Evolutionary conservation across 2,888 invertebrate species (phyloP), one percentile per base, ranked within the genome.

Genomic region (Nycteola revayana): DNA sequence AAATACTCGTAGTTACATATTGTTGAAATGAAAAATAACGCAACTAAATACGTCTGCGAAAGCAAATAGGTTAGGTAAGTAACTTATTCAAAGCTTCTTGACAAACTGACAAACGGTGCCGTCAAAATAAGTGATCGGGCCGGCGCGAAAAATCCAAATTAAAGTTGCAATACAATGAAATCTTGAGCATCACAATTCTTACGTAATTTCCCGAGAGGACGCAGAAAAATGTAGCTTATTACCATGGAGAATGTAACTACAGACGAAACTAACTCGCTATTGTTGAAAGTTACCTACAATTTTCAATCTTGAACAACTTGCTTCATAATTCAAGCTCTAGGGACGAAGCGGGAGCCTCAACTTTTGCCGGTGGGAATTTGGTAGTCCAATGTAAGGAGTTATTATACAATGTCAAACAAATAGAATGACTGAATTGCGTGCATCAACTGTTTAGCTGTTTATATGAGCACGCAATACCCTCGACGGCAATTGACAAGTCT

Each of bases 271-370:
- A 63, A 57, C 54, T 58, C 38, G 40, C 56, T 49, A 65, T 64
- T 70, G 72, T 73, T 63, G 59, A 60, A 63, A 66, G 60, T 67
- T 59, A 60, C 61, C 65, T 59, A 60, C 61, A 65, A 63, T 79
- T 83, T 77, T 79, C 78, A 80, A 83, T 81, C 69, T 77, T 67
- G 66, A 60, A 66, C 67, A 68, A 82, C 65, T 76, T 69, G 66
- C 66, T 75, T 68, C 65, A 78, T 79, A 83, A 82, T 79, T 75
- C 65, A 75, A 59, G 38, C 74, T 64, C 67, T 20, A 32, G 67
- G 63, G 67, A 58, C 47, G 46, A 52, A 74, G 67, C 59, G 68
- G 49, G 57, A 57, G 54, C 64, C 47, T 36, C 42, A 59, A 72
- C 55, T 71, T 65, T 60, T 30, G 45, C 65, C 57, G 36, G 42